Percentiles rank a stretch among this genome's conserved stretches.
These are phyloP conservation scores for Drosophila tsacasi DNA, from an alignment of 1,140 invertebrate genomes.

Conservation along the genomic window DNA sequence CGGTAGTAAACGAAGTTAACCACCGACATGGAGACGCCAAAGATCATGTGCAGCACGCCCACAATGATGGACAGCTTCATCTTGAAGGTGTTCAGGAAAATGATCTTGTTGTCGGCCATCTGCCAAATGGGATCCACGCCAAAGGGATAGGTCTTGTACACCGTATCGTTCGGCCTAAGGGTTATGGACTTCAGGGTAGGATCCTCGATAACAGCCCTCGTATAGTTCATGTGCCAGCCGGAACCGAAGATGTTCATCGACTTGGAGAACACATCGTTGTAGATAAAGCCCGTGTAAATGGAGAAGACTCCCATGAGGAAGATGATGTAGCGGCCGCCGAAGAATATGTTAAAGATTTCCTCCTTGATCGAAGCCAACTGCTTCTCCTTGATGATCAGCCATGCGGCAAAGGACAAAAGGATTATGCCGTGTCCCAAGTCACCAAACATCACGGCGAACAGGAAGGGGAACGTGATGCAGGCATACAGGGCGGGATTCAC, in stretches of 20 bases:
- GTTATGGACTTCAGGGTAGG: constrained; percentile 60
- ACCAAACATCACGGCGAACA: constrained; percentile 99
- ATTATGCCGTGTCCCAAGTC: constrained; percentile 96
- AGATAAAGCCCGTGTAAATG: constrained; percentile 93
- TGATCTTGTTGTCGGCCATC: constrained; percentile 96
- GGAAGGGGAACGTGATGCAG: constrained; percentile 98
- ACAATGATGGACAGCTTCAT: constrained; percentile 99
- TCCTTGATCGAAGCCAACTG: constrained; percentile 85
- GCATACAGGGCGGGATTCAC: constrained; percentile 91
- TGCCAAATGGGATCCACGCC: constrained; percentile 97
- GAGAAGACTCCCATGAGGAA: constrained; percentile 94
- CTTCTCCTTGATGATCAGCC: constrained; percentile 90
- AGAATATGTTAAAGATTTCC: constrained; percentile 94
- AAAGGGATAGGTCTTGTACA: constrained; percentile 90
- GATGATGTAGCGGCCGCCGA: constrained; percentile 94
- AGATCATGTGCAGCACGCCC: constrained; percentile 98
- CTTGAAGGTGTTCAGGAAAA: constrained; percentile 98
- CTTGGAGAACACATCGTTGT: constrained; percentile 94
- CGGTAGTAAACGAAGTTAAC: constrained; percentile 96
- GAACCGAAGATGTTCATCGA: constrained; percentile 93
- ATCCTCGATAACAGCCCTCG: constrained; percentile 70
- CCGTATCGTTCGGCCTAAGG: constrained; percentile 85
- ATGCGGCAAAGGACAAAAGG: constrained; percentile 90
- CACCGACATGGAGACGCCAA: constrained; percentile 95
- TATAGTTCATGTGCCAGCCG: constrained; percentile 88